phyloP scores from a whole-genome alignment of 1,140 invertebrate species.

The Geopemphigus sp. region DNA sequence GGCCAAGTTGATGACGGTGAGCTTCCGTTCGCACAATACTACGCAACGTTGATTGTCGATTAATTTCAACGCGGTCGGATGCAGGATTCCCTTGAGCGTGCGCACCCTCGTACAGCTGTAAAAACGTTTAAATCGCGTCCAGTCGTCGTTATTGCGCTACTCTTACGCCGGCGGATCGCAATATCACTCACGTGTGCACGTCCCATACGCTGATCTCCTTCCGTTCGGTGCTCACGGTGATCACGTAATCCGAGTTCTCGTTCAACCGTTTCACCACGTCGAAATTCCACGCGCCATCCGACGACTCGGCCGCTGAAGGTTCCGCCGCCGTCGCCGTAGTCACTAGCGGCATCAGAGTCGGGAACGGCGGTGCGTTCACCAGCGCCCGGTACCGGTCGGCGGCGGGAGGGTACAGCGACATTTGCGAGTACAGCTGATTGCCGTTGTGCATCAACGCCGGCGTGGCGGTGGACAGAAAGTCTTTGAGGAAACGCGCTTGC shows the following conservation, averaged over 20 bases:
- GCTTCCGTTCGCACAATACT: constrained; percentile 75
- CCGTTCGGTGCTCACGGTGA: constrained; percentile 68
- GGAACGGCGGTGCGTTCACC: constrained; percentile 3
- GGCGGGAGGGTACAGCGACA: background rate
- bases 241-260: constrained; percentile 63
- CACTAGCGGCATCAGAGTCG: constrained; percentile 17
- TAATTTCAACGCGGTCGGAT: constrained; percentile 68
- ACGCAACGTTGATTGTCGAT: constrained; percentile 72
- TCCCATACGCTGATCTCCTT: constrained; percentile 81
- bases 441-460: constrained; percentile 37
- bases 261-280: constrained; percentile 44
- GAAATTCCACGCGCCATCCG: background rate
- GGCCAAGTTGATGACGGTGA: constrained; percentile 76
- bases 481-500: background rate
- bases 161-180: background rate
- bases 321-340: background rate
- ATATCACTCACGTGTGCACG: constrained; percentile 60
- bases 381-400: background rate
- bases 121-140: background rate
- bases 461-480: background rate
- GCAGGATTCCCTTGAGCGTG: constrained; percentile 67
- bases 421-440: constrained; percentile 32
- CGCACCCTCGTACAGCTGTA: constrained; percentile 63
- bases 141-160: too few relatives aligned
- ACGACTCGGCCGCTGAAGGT: background rate